These are phyloP conservation scores for Pristionchus exspectatus DNA, from an alignment of 2,888 invertebrate species.

Conservation along the genomic window DNA sequence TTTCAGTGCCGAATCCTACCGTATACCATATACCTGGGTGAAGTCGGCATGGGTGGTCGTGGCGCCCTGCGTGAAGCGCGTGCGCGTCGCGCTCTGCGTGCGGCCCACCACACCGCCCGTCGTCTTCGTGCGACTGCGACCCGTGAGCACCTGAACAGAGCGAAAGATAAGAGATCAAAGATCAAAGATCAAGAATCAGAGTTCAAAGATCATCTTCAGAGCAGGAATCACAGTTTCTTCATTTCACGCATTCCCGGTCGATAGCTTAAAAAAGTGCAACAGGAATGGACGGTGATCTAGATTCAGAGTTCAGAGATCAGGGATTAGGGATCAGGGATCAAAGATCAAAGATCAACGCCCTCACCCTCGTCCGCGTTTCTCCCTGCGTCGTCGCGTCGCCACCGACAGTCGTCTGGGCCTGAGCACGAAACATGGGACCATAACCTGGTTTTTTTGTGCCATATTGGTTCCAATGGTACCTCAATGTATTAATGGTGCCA, in stretches of 20 bases:
- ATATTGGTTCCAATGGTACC: background rate
- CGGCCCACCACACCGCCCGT: background rate
- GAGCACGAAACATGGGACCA: background rate
- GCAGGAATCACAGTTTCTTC: too few relatives aligned
- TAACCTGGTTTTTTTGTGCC: too few relatives aligned
- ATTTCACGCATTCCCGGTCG: background rate
- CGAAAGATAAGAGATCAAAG: too few relatives aligned
- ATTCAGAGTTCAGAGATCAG: too few relatives aligned
- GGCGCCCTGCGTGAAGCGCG: background rate
- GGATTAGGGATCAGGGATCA: too few relatives aligned
- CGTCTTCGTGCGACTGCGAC: background rate
- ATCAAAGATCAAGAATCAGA: background rate
- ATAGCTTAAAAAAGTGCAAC: too few relatives aligned
- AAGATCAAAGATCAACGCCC: background rate
- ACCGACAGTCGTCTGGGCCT: background rate
- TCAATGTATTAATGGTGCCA: background rate
- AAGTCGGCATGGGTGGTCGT: background rate
- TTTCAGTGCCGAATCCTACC: too few relatives aligned
- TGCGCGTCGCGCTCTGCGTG: background rate
- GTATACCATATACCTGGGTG: background rate
- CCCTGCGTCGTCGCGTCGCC: background rate
- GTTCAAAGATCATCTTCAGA: too few relatives aligned
- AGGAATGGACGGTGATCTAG: too few relatives aligned
- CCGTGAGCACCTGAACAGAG: background rate
- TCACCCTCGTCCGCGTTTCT: constrained; percentile 1